Evolutionary conservation across 2,888 invertebrate species (phyloP), one percentile per base, ranked within the genome.

Genomic region (Eupithecia insigniata): DNA sequence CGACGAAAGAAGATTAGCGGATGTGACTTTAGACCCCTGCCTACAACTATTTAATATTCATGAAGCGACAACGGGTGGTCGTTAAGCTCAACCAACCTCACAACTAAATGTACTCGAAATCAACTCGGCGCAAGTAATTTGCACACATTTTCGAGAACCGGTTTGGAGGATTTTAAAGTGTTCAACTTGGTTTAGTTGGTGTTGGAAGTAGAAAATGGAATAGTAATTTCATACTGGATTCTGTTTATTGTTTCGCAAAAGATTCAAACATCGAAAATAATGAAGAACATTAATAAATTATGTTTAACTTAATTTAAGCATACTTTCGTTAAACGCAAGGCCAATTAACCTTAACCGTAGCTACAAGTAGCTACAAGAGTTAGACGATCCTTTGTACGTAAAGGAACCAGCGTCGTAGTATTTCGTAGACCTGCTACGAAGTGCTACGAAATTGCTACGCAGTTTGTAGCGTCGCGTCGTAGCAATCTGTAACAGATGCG

Each of bases 21-120:
- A 65, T 81, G 76, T 78, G 78, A 81, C 80, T 80, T 82, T 80
- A 80, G 82, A 81, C 80, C 80, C 34, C 74, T 69, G 55, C 69
- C 69, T 79, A 81, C 76, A 80, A 82, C 82, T 84, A 84, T 86
- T 86, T 83, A 87, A 87, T 87, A 86, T 87, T 87, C 87, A 87
- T 86, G 83, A 78, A 81, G 79, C 79, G 80, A 84, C 83, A 83
- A 84, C 85, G 83, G 80, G 80, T 79, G 83, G 83, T 82, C 83
- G 83, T 85, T 85, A 85, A 85, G 84, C 84, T 77, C 78, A 75
- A 76, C 82, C 80, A 77, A 74, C 78, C 77, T 75, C 76, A 66
- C 71, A 80, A 85, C 84, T 78, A 78, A 72, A 72, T 70, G 78
- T 81, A 79, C 82, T 84, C 82, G 84, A 81, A 73, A 66, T 67